Evolutionary conservation across 1,140 invertebrate species (phyloP).

Genomic region (Drosophila navojoa): DNA sequence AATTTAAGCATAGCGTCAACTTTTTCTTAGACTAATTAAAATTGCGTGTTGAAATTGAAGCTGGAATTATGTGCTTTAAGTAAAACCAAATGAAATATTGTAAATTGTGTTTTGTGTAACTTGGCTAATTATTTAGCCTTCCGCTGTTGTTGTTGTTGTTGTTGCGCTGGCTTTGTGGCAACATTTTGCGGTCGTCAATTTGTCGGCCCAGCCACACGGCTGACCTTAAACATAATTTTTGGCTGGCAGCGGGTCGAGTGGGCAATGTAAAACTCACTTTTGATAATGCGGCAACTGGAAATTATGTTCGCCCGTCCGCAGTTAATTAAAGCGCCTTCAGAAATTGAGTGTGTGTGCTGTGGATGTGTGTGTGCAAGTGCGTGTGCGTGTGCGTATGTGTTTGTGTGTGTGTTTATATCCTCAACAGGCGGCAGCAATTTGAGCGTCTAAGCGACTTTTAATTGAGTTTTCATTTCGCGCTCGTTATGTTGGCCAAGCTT

Average conservation of each 20-base stretch:
- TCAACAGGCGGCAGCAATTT: conserved; percentile 46
- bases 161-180: conserved; percentile 14
- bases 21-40: too few relatives aligned
- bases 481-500: conserved; percentile 56
- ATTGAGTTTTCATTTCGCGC: conserved; percentile 72
- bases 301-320: conserved; percentile 39
- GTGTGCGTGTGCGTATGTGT: not conserved
- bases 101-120: conserved; percentile 1
- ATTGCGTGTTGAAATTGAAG: too few relatives aligned
- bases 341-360: not conserved
- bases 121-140: conserved; percentile 9
- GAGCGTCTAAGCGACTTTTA: conserved; percentile 74
- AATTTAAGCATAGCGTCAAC: too few relatives aligned
- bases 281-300: conserved; percentile 53
- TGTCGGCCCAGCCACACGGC: conserved; percentile 25
- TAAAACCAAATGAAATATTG: not conserved
- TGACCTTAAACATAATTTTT: conserved; percentile 45
- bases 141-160: not conserved
- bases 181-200: conserved; percentile 24
- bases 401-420: not conserved
- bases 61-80: not conserved
- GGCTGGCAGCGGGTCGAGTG: conserved; percentile 13
- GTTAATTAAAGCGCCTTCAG: conserved; percentile 66
- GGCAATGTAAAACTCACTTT: conserved; percentile 46
- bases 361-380: not conserved